These are phyloP conservation scores for Xenus cinereus DNA, from an alignment of 2,113 vertebrate genomes.

Conservation along the genomic window DNA sequence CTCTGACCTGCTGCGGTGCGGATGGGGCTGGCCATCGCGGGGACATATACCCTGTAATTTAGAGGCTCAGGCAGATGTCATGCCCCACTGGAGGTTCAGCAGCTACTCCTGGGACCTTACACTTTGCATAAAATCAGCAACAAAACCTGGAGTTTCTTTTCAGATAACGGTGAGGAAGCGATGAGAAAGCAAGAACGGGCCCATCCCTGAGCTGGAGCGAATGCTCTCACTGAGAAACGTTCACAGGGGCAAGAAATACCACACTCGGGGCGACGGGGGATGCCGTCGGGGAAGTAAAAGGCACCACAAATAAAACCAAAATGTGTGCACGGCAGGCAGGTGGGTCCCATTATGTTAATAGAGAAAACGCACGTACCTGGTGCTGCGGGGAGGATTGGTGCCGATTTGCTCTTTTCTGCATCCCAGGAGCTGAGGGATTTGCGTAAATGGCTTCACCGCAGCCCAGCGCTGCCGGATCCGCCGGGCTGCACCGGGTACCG, in stretches of 20 bases:
- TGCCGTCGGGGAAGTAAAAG: fast-evolving
- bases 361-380: not conserved
- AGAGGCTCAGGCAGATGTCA: not conserved
- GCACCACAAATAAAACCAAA: not conserved
- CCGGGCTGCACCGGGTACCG: not conserved
- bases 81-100: not conserved
- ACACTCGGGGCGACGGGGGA: fast-evolving
- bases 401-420: not conserved
- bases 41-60: fast-evolving
- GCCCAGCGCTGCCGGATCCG: not conserved
- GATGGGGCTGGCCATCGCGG: fast-evolving
- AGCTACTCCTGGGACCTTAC: not conserved
- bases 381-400: fast-evolving
- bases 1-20: fast-evolving
- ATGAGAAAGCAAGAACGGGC: not conserved
- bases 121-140: not conserved
- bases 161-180: not conserved
- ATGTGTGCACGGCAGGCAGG: fast-evolving
- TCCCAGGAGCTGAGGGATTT: not conserved
- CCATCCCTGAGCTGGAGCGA: not conserved
- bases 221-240: not conserved
- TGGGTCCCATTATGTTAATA: fast-evolving
- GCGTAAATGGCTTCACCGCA: not conserved
- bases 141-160: not conserved
- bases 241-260: not conserved